Evolutionary conservation across 2,113 vertebrate genomes (phyloP).

Genomic region (Brachypodius melanocephalos): DNA sequence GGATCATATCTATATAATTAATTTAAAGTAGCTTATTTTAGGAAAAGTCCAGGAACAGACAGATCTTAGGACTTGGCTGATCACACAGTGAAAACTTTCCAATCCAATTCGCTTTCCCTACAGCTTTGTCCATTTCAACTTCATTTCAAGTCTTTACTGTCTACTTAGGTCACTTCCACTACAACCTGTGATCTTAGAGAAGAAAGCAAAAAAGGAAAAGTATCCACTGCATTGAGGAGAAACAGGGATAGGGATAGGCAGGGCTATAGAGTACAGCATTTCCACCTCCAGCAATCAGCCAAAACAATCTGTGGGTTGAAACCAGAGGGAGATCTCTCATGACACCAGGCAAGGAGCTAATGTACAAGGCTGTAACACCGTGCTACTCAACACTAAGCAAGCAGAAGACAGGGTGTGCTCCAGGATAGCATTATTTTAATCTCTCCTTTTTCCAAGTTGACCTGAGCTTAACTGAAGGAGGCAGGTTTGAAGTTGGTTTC

Average conservation of each 20-base stretch:
- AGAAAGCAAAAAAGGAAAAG: not conserved
- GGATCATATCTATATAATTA: not conserved
- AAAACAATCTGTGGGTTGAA: not conserved
- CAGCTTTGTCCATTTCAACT: not conserved
- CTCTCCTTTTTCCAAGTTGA: not conserved
- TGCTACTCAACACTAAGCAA: not conserved
- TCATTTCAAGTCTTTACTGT: not conserved
- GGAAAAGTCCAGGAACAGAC: not conserved
- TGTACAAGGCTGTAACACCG: not conserved
- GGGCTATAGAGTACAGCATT: not conserved
- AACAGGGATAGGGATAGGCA: not conserved
- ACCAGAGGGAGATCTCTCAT: not conserved
- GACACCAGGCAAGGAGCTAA: not conserved
- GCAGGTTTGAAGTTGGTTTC: not conserved
- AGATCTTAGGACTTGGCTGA: not conserved
- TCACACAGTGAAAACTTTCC: not conserved
- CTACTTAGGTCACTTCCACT: not conserved
- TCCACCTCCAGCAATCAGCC: not conserved
- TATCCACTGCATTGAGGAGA: not conserved
- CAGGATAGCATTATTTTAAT: not conserved
- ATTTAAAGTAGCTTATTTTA: not conserved
- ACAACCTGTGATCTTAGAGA: not conserved
- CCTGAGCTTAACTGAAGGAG: not conserved
- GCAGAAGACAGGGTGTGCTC: not conserved
- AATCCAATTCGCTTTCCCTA: not conserved